Evolutionary conservation across 2,888 invertebrate genomes (phyloP).

Genomic region (Spatulosminthurus flaviceps): DNA sequence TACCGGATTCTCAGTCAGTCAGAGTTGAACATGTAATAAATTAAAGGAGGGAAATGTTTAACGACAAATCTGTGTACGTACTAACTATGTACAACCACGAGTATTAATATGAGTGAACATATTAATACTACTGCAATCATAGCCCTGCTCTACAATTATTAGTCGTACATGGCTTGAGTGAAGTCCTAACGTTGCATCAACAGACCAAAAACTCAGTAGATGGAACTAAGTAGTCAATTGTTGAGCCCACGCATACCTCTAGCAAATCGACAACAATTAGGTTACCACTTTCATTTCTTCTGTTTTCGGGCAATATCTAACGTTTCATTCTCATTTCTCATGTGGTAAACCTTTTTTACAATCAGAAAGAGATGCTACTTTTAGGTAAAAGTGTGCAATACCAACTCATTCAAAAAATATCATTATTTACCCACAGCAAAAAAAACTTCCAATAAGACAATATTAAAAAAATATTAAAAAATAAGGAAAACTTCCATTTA

Average conservation of each 20-base stretch:
- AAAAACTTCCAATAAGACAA: not conserved
- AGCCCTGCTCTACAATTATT: not conserved
- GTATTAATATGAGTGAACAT: too few species aligned
- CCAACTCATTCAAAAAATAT: not conserved
- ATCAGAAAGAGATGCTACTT: conserved; percentile 16
- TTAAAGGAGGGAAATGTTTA: not conserved
- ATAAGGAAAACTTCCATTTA: conserved; percentile 16
- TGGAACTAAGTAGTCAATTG: not conserved
- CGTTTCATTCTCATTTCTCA: conserved; percentile 14
- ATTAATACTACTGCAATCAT: too few species aligned
- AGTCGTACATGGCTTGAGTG: not conserved
- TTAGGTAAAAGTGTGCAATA: conserved; percentile 9
- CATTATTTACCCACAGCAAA: not conserved
- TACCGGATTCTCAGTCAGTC: not conserved
- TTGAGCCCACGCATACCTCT: not conserved
- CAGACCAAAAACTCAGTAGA: conserved; percentile 7
- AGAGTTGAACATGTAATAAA: not conserved
- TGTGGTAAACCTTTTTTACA: not conserved
- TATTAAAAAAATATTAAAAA: not conserved
- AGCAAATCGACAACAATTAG: not conserved
- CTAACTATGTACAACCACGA: too few species aligned
- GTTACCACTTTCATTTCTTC: conserved; percentile 19
- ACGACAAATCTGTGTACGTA: too few species aligned
- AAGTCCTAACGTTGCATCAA: not conserved
- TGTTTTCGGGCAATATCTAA: conserved; percentile 18